These are phyloP conservation scores for Syngnathoides biaculeatus DNA, from an alignment of 2,113 vertebrate genomes.

Conservation along the genomic window DNA sequence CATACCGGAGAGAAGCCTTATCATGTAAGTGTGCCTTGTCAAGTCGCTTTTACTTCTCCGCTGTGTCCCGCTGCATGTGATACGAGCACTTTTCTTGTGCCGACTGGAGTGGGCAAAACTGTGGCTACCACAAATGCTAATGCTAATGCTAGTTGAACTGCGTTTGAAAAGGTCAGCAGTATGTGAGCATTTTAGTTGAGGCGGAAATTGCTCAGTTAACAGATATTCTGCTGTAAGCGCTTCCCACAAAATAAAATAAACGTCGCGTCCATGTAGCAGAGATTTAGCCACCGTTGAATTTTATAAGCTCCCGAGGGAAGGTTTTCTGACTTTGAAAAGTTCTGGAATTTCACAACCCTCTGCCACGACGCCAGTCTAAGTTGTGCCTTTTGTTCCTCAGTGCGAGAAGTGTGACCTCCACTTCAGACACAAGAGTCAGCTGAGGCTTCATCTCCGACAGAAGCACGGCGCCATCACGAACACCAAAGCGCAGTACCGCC, in stretches of 20 bases:
- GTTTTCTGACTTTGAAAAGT: not conserved
- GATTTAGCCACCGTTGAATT: not conserved
- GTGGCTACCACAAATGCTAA: too few relatives aligned
- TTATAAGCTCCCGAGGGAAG: not conserved
- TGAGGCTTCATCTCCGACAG: slow-evolving; percentile 92
- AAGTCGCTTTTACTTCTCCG: slow-evolving; percentile 8
- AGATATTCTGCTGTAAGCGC: too few relatives aligned
- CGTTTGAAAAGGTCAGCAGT: too few relatives aligned
- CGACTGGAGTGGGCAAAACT: too few relatives aligned
- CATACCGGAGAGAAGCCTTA: slow-evolving; percentile 98
- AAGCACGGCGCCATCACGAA: slow-evolving; percentile 96
- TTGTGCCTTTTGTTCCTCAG: slow-evolving; percentile 52
- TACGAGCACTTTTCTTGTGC: too few relatives aligned
- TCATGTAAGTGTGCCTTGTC: slow-evolving; percentile 79
- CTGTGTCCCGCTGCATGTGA: not conserved
- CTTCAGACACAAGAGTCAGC: slow-evolving; percentile 98
- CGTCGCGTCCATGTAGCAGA: too few relatives aligned
- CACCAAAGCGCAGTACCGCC: slow-evolving; percentile 90
- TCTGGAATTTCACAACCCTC: not conserved
- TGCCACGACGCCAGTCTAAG: not conserved
- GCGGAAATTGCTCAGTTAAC: too few relatives aligned
- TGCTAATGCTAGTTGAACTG: too few relatives aligned
- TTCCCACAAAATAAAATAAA: too few relatives aligned
- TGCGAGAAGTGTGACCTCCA: slow-evolving; percentile 98
- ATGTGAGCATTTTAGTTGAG: too few relatives aligned